Percentiles rank a stretch among this genome's conserved stretches.
Conservation (phyloP, 2,113 vertebrate species). For the Acrocephalus kingi region DNA sequence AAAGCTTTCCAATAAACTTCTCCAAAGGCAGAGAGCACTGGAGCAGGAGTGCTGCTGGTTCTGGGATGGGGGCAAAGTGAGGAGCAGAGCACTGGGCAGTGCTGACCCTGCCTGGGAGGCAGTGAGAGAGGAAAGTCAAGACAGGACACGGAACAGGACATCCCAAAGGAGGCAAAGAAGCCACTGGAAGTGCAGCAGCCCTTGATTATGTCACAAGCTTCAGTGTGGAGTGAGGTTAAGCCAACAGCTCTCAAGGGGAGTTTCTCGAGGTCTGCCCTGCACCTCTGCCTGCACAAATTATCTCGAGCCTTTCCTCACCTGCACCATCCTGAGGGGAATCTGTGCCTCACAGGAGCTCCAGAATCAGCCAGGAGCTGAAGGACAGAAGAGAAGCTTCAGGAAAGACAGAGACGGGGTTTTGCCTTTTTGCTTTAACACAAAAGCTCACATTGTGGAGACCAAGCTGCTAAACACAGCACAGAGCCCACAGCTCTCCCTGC, state of each 20-base stretch:
- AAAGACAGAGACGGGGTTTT: neutral
- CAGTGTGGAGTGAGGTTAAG: neutral
- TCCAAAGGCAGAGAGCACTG: neutral
- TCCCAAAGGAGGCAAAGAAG: neutral
- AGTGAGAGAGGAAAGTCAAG: neutral
- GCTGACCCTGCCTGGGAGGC: neutral
- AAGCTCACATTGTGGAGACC: neutral
- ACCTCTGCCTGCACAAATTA: neutral
- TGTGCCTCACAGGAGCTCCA: neutral
- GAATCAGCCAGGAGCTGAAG: neutral
- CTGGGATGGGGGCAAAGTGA: fast-evolving
- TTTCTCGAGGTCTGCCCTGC: neutral
- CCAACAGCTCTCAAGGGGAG: neutral
- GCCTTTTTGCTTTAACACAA: neutral
- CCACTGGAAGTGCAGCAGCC: neutral
- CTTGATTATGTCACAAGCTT: neutral
- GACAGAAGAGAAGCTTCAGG: neutral
- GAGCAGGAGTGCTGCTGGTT: neutral
- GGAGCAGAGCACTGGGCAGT: neutral
- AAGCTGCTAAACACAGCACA: neutral
- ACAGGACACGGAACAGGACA: neutral
- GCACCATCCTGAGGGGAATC: neutral
- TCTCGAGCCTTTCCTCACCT: neutral
- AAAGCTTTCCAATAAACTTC: neutral
- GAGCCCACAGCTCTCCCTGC: neutral